These are phyloP conservation scores for Halcyon chelicuti DNA, from an alignment of 2,797 vertebrate genomes.

Conservation along the genomic window DNA sequence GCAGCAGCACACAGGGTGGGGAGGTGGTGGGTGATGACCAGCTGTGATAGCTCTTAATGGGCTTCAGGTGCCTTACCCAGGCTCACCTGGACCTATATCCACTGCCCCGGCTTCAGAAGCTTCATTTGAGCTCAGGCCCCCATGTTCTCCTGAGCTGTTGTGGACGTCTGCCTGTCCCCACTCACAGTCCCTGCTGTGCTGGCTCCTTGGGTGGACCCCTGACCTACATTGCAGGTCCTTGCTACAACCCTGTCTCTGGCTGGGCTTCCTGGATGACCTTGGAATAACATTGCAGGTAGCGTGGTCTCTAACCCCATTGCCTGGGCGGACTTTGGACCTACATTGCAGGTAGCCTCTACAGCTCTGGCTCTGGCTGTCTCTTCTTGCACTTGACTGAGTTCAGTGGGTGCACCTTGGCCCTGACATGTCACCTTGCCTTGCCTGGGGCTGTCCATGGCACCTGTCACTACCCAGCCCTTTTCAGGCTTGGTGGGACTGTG, in stretches of 20 bases:
- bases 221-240: fast-evolving
- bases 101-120: neutral
- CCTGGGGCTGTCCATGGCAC: neutral
- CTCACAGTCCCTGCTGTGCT: fast-evolving
- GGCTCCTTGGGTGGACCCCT: fast-evolving
- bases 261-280: neutral
- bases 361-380: neutral
- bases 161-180: neutral
- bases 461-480: neutral
- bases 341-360: neutral
- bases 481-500: neutral
- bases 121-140: neutral
- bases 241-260: neutral
- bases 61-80: neutral
- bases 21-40: neutral
- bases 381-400: neutral
- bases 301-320: neutral
- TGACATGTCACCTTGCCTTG: neutral
- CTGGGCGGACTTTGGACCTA: neutral
- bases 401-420: neutral
- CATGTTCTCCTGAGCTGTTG: fast-evolving
- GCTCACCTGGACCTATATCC: neutral
- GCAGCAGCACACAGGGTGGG: neutral
- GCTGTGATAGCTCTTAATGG: neutral
- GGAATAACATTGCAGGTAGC: fast-evolving